Evolutionary conservation across 2,113 vertebrate species (phyloP).

Genomic region (Cochlearius cochlearius): DNA sequence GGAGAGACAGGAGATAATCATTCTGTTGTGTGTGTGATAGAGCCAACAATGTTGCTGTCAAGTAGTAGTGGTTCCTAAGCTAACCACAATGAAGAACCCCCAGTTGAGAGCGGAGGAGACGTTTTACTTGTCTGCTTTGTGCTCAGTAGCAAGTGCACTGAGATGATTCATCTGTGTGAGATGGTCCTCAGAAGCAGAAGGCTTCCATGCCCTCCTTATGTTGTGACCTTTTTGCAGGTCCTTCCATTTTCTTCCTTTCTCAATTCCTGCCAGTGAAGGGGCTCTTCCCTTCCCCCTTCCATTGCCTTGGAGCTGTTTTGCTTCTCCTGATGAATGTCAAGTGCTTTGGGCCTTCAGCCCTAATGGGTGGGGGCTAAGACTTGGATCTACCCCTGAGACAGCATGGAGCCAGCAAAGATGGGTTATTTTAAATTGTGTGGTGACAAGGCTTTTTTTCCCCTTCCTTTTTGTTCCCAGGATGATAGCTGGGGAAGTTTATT

Average conservation of each 20-base stretch:
- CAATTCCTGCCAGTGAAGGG: background rate
- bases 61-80: background rate
- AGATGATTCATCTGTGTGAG: background rate
- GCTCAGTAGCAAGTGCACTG: background rate
- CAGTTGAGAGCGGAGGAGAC: background rate
- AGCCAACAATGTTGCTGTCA: background rate
- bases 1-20: background rate
- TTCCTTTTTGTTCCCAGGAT: background rate
- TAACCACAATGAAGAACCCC: background rate
- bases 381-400: conserved; percentile 44
- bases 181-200: background rate
- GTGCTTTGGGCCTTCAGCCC: background rate
- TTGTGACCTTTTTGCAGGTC: background rate
- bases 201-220: background rate
- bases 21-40: background rate
- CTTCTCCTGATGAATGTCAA: background rate
- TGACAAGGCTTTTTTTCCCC: background rate
- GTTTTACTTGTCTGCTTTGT: background rate
- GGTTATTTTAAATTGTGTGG: conserved; percentile 45
- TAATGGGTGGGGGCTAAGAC: conserved; percentile 1
- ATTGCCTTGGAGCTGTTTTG: conserved; percentile 6
- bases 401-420: conserved; percentile 20
- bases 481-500: background rate
- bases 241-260: background rate
- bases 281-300: background rate